Percentiles rank a stretch among this genome's conserved stretches.
Conservation (phyloP, 2,888 invertebrate genomes). For the Keiferia lycopersicella region DNA sequence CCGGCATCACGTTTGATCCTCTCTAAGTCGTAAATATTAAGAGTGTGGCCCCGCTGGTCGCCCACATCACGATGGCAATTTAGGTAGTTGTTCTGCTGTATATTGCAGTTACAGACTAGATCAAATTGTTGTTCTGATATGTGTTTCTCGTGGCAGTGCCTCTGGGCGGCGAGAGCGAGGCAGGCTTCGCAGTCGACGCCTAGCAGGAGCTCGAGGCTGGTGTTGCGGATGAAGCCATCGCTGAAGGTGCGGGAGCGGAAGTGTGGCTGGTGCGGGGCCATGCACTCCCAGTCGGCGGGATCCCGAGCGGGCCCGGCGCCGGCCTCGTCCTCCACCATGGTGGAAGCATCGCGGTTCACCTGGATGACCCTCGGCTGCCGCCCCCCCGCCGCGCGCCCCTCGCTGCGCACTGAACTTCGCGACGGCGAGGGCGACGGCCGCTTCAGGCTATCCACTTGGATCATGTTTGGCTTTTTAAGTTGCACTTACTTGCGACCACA, state of each 20-base stretch:
- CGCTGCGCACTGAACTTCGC: conserved; percentile 71
- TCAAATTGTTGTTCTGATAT: conserved; percentile 70
- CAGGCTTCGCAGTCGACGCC: conserved; percentile 79
- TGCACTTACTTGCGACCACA: conserved; percentile 16
- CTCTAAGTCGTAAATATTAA: conserved; percentile 73
- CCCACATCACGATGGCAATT: conserved; percentile 64
- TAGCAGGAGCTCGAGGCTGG: conserved; percentile 73
- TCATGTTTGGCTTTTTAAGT: conserved; percentile 51
- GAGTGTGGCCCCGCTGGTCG: conserved; percentile 67
- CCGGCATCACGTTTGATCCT: conserved; percentile 69
- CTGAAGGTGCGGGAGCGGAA: conserved; percentile 77
- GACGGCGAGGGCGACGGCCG: conserved; percentile 76
- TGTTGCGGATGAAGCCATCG: conserved; percentile 76
- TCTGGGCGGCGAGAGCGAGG: conserved; percentile 69
- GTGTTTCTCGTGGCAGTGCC: conserved; percentile 67
- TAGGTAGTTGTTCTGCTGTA: conserved; percentile 71
- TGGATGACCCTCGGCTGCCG: conserved; percentile 76
- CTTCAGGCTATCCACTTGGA: conserved; percentile 71
- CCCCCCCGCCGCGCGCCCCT: conserved; percentile 66
- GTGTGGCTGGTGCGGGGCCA: conserved; percentile 58
- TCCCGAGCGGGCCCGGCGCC: conserved; percentile 40
- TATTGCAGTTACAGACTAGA: conserved; percentile 73
- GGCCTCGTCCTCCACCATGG: conserved; percentile 72
- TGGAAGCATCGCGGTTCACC: conserved; percentile 76
- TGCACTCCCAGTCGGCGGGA: conserved; percentile 56